Conservation (phyloP, 2,888 invertebrate genomes). For the Cactoblastis cactorum region DNA sequence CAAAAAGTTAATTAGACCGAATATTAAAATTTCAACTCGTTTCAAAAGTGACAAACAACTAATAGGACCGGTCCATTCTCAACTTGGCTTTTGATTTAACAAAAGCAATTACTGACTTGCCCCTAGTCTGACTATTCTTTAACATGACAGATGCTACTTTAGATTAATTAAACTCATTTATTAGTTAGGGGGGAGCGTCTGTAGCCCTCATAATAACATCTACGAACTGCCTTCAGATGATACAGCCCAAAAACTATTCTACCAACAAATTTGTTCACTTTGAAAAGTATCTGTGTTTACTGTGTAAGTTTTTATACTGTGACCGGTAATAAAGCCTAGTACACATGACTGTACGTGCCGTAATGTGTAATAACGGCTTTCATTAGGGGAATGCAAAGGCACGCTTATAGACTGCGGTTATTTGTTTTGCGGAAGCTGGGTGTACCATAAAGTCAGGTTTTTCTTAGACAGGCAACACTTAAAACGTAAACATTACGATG, state of each 20-base stretch:
- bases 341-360: slow-evolving; percentile 26
- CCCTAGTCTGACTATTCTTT: slow-evolving; percentile 59
- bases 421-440: slow-evolving; percentile 29
- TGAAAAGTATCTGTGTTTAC: not conserved
- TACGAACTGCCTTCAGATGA: slow-evolving; percentile 1
- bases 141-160: slow-evolving; percentile 68
- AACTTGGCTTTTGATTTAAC: slow-evolving; percentile 53
- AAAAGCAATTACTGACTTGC: slow-evolving; percentile 63
- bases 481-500: too few relatives aligned
- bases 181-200: slow-evolving; percentile 53
- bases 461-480: not conserved
- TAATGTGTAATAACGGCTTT: slow-evolving; percentile 33
- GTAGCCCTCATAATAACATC: slow-evolving; percentile 25
- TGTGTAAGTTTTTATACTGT: slow-evolving; percentile 21
- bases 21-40: slow-evolving; percentile 33
- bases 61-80: slow-evolving; percentile 34
- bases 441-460: slow-evolving; percentile 20
- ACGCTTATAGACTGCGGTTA: slow-evolving; percentile 28
- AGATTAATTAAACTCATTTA: slow-evolving; percentile 72
- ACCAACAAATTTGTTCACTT: not conserved
- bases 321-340: slow-evolving; percentile 26
- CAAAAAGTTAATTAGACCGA: slow-evolving; percentile 29
- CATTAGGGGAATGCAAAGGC: slow-evolving; percentile 34
- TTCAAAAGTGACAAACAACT: slow-evolving; percentile 39
- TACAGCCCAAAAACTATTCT: slow-evolving; percentile 1